These are phyloP conservation scores for Protobothrops mucrosquamatus DNA, from an alignment of 2,113 vertebrate species.

Conservation along the genomic window DNA sequence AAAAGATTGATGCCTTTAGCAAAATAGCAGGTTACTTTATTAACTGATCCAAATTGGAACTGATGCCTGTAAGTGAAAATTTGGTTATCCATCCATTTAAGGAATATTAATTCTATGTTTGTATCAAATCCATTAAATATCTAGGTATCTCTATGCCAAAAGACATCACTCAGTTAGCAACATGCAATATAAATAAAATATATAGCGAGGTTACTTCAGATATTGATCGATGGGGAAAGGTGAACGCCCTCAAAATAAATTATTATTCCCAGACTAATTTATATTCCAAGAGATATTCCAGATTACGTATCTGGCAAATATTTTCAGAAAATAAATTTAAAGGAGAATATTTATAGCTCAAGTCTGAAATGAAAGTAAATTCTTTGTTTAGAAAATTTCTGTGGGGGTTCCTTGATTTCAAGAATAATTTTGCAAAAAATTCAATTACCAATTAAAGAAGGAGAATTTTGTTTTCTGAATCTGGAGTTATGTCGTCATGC, in stretches of 20 bases:
- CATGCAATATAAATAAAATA: neutral
- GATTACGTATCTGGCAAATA: neutral
- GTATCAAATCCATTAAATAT: neutral
- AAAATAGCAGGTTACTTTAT: neutral
- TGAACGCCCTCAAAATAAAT: neutral
- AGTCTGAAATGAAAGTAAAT: neutral
- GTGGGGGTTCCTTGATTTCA: neutral
- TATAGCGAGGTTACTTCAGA: neutral
- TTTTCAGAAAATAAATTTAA: neutral
- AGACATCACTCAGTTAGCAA: neutral
- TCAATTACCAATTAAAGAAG: neutral
- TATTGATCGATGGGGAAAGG: neutral
- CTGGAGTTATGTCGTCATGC: neutral
- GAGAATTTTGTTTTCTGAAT: neutral
- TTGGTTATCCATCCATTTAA: neutral
- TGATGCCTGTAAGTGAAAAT: neutral
- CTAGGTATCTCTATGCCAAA: neutral
- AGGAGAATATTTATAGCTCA: neutral
- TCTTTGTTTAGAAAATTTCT: neutral
- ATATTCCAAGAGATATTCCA: neutral
- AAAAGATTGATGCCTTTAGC: neutral
- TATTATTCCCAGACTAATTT: neutral
- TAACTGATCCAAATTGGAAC: neutral
- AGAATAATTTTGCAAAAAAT: neutral
- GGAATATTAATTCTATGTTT: neutral